Base-by-base conservation (phyloP, 1,140 invertebrate species). In the Goniozus legneri region DNA sequence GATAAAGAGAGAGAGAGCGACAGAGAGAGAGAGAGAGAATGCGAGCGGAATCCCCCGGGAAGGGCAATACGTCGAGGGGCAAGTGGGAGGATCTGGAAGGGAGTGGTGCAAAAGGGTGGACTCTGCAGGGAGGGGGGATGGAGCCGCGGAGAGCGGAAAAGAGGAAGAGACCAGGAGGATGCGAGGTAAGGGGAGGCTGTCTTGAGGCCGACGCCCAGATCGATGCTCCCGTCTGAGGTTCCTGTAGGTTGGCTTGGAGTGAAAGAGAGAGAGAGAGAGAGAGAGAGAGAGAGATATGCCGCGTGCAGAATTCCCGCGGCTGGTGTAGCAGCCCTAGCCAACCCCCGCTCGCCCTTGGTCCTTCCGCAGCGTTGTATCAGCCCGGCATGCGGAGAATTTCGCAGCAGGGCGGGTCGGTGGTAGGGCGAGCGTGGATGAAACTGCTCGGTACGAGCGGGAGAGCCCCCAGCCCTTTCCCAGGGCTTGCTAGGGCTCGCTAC, bases 201-300 rank as follows among this genome's bases (percentile, higher is more conserved):
- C 64, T 68, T 64, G 63, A 68, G 64, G 65, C 60, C 64, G 65
- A 68, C 65, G 65, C 65, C 65, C 65, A 68, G 65, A 68, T 68
- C 65, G 65, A 68, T 68, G 64, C 60, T 65, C 56, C 54, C 62
- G 62, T 66, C 64, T 66, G 64, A 64, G 65, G 58, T 65, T 61
- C 53, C 62, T 52, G 62, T 58, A 60, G 52, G 55, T 52, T 55
- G 60, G n/a, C n/a, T n/a, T n/a, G n/a, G n/a, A n/a, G n/a, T n/a
- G n/a, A n/a, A n/a, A n/a, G n/a, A n/a, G n/a, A n/a, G n/a, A n/a
- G n/a, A n/a, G n/a, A n/a, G n/a, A n/a, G n/a, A n/a, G n/a, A n/a
- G n/a, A n/a, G n/a, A n/a, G n/a, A n/a, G n/a, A n/a, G n/a, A n/a
- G n/a, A n/a, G n/a, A n/a, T n/a, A 63, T 59, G 60, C 63, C 60